Evolutionary conservation across 2,113 vertebrate genomes (phyloP), one percentile per base, ranked within the genome.

Genomic region (Oreocharis arfaki): DNA sequence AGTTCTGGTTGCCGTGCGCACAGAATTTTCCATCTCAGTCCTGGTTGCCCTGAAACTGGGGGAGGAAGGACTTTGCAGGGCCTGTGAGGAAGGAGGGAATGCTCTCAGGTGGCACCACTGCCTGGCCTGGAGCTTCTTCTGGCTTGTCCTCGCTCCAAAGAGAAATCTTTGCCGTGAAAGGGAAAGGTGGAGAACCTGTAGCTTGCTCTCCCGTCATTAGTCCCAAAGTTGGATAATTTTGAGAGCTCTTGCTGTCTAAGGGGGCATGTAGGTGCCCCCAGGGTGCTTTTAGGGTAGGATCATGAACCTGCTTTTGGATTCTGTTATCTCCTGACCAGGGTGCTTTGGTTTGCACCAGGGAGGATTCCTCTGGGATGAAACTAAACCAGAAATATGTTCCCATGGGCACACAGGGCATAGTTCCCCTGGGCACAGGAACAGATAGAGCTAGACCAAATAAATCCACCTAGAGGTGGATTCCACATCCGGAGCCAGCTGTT

Each of bases 11-110:
- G 85, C 92, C 0, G 2, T 64, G 79, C 30, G 76, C 90, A 67
- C 7, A 37, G 19, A 49, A 92, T 93, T 96, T 96, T 94, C 90
- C 96, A 82, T 68, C 60, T 75, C 65, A 49, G 35, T 87, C 28
- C 83, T 42, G 52, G 47, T 71, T 93, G 60, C 76, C 68, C 83
- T 68, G 88, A 73, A 85, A 20, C 13, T 30, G 0, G 1, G 26
- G 10, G 33, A 83, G 71, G 75, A 44, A 87, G 19, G 75, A 23
- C 24, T 86, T 32, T 65, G 68, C 88, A 82, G 56, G 52, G 79
- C 52, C 64, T 89, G 44, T 60, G 73, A 84, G 69, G 49, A 71
- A 69, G 53, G 32, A 70, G 26, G 12, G 22, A 60, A 23, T 3
- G 2, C 23, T 71, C 39, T 78, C 71, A 89, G 64, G 88, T 86